A percentile compares a stretch with the other conserved stretches of the same genome.
Evolutionary conservation across 2,113 vertebrate genomes (phyloP).

Genomic region (Trinectes maculatus): DNA sequence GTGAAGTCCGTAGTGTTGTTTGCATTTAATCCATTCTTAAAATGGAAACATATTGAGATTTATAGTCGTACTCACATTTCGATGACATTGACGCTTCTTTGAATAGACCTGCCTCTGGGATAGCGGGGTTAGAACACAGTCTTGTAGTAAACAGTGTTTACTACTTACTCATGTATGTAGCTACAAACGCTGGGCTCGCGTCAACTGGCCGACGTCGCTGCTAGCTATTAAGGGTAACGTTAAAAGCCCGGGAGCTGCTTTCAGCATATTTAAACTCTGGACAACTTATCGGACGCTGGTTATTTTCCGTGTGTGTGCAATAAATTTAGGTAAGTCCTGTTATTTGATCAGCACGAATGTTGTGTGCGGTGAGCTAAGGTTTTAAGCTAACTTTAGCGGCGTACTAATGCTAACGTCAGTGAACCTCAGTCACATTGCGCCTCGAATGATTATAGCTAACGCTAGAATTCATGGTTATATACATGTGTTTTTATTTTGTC

Average conservation of each 20-base stretch:
- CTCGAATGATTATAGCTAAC: background rate
- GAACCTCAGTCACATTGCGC: fast-evolving
- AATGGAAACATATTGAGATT: background rate
- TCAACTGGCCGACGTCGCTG: constrained; percentile 22
- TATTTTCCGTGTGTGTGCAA: constrained; percentile 5
- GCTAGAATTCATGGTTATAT: background rate
- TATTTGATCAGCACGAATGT: background rate
- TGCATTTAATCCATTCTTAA: background rate
- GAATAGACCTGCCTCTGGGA: no score
- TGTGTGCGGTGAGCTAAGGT: background rate
- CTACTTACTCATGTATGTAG: no score
- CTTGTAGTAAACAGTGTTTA: background rate
- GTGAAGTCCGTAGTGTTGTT: fast-evolving
- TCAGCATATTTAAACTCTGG: background rate
- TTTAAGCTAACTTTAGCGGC: constrained; percentile 6
- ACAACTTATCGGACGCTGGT: background rate
- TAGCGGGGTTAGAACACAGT: no score
- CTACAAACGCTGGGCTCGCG: background rate
- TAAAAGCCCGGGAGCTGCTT: background rate
- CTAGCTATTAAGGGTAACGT: constrained; percentile 10
- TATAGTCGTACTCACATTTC: no score
- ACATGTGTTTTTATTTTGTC: background rate
- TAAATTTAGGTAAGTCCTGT: constrained; percentile 43
- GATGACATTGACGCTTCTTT: no score
- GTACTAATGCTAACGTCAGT: background rate